Conservation (phyloP, 2,797 vertebrate genomes). For the Streptopelia turtur region DNA sequence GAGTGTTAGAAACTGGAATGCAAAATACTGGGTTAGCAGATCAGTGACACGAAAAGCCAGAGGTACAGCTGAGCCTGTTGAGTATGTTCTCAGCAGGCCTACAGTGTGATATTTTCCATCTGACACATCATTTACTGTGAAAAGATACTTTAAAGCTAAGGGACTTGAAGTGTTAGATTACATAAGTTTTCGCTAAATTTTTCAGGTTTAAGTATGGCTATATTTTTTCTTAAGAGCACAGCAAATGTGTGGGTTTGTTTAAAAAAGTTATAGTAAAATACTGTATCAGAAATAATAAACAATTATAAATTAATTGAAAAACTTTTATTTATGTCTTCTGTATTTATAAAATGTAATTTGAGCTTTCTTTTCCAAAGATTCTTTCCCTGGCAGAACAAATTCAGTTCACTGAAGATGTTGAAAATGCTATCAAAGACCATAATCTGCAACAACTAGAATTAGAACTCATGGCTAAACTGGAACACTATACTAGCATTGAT, state of each 20-base stretch:
- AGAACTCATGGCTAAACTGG: constrained; percentile 89
- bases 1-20: neutral
- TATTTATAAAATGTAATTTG: constrained; percentile 15
- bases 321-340: neutral
- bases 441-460: constrained; percentile 88
- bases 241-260: neutral
- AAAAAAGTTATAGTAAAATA: neutral
- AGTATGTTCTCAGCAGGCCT: neutral
- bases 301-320: neutral
- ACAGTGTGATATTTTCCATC: neutral
- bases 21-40: neutral
- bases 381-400: constrained; percentile 96
- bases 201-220: neutral
- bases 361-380: constrained; percentile 81
- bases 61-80: neutral
- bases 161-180: neutral
- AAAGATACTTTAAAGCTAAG: neutral
- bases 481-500: constrained; percentile 90
- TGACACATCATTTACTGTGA: neutral
- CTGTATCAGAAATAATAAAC: neutral
- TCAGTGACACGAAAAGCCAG: neutral
- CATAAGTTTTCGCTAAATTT: neutral
- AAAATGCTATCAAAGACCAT: constrained; percentile 85
- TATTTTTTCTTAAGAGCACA: neutral
- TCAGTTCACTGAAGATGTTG: constrained; percentile 96